Conservation (phyloP, 2,797 vertebrate species). For the Menidia menidia region DNA sequence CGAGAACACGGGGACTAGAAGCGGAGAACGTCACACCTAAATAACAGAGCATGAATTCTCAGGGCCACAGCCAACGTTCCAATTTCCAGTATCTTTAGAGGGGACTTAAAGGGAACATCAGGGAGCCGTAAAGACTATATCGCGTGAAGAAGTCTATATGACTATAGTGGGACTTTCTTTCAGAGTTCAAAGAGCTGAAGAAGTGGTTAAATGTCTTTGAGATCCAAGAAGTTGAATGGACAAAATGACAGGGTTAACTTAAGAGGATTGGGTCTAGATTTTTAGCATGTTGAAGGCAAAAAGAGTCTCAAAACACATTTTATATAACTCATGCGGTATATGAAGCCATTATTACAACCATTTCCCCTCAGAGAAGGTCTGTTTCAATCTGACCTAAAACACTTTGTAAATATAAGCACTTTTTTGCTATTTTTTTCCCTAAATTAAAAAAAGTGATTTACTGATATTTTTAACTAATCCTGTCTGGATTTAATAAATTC, state of each 20-base stretch:
- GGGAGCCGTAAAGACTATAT: too few species aligned
- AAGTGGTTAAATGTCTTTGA: neutral
- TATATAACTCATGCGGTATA: neutral
- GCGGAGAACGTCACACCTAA: too few species aligned
- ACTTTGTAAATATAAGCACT: neutral
- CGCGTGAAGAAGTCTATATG: neutral
- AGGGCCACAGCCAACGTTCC: too few species aligned
- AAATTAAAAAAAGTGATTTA: neutral
- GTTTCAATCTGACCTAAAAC: neutral
- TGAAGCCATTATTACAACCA: neutral
- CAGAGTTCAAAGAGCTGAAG: neutral
- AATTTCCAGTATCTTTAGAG: too few species aligned
- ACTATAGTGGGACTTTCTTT: too few species aligned
- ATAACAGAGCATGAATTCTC: too few species aligned
- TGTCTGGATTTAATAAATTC: constrained; percentile 1
- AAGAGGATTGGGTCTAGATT: neutral
- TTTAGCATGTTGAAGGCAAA: neutral
- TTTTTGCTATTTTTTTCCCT: neutral
- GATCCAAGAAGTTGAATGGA: too few species aligned
- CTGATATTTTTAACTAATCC: neutral
- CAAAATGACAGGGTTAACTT: too few species aligned
- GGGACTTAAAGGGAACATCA: too few species aligned
- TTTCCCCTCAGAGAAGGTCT: neutral
- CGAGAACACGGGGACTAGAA: too few species aligned
- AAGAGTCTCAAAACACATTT: neutral